Evolutionary conservation across 1,140 invertebrate genomes (phyloP).

Genomic region (Aphis gossypii): DNA sequence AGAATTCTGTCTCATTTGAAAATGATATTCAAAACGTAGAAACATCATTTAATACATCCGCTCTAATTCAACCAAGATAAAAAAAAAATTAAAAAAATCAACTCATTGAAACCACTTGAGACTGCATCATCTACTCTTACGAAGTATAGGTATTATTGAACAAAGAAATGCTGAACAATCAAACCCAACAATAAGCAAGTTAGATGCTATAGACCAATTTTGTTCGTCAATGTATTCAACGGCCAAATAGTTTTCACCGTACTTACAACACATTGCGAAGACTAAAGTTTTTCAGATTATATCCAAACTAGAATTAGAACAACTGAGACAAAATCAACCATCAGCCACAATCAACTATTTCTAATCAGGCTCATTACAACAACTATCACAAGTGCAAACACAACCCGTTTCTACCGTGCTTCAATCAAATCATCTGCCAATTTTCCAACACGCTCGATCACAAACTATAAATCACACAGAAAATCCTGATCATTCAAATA

Average conservation of each 20-base stretch:
- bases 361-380: too few relatives aligned
- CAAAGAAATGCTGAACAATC: neutral
- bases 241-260: neutral
- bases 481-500: too few relatives aligned
- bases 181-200: neutral
- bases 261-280: neutral
- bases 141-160: neutral
- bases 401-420: too few relatives aligned
- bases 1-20: neutral
- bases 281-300: neutral
- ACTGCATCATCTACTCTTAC: neutral
- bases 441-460: too few relatives aligned
- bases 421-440: too few relatives aligned
- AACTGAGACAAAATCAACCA: neutral
- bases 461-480: too few relatives aligned
- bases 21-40: neutral
- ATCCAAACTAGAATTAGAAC: neutral
- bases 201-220: constrained; percentile 1
- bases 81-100: neutral
- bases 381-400: too few relatives aligned
- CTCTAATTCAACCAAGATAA: neutral
- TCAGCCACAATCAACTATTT: neutral
- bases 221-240: neutral
- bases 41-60: neutral
- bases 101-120: neutral